These are phyloP conservation scores for Pentalonia nigronervosa DNA, from an alignment of 1,140 invertebrate species.

Conservation along the genomic window DNA sequence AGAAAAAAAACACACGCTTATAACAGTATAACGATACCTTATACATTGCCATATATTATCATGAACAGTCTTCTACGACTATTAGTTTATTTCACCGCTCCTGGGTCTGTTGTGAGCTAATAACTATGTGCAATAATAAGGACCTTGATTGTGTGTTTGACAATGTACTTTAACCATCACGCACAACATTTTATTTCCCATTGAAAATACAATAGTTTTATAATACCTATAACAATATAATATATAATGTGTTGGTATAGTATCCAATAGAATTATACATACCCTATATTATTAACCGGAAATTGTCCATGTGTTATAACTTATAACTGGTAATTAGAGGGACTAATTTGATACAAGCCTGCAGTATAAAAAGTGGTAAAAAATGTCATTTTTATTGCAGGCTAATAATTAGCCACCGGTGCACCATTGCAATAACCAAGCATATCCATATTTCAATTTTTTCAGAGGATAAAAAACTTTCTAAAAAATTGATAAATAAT, in stretches of 20 bases:
- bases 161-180: constrained; percentile 52
- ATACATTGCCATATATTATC: not conserved
- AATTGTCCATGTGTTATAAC: not conserved
- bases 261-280: not conserved
- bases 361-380: not conserved
- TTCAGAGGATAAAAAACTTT: not conserved
- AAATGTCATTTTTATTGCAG: not conserved
- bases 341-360: not conserved
- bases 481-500: not conserved
- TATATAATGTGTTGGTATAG: not conserved
- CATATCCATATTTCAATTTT: not conserved
- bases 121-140: constrained; percentile 52
- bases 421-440: not conserved
- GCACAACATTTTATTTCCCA: constrained; percentile 36
- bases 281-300: not conserved
- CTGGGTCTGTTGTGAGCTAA: not conserved
- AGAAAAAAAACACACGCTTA: constrained; percentile 29
- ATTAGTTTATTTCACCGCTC: constrained; percentile 42
- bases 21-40: not conserved
- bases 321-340: not conserved
- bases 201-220: not conserved
- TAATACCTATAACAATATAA: not conserved
- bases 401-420: not conserved
- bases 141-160: constrained; percentile 1
- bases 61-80: constrained; percentile 39